Percentiles rank a stretch among this genome's conserved stretches.
These are phyloP conservation scores for Popillia japonica DNA, from an alignment of 1,140 invertebrate species.

Conservation along the genomic window DNA sequence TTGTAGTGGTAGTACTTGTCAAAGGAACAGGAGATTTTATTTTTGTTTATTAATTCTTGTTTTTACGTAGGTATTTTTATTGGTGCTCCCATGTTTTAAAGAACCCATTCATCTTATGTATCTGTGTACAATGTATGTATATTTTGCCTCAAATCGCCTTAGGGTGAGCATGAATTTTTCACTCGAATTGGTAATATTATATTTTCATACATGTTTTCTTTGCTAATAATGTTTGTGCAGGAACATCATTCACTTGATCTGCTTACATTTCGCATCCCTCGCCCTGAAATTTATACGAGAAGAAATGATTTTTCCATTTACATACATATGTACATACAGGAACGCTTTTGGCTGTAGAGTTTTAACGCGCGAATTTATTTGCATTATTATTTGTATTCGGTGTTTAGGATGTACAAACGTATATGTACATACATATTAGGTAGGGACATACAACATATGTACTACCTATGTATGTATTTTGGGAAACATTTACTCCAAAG, in stretches of 20 bases:
- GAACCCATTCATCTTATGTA: background rate
- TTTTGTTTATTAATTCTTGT: no score
- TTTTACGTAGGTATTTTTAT: conserved; percentile 13
- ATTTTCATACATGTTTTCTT: conserved; percentile 28
- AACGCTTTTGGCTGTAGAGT: background rate
- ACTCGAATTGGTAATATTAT: conserved; percentile 24
- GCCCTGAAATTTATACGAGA: background rate
- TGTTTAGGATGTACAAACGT: no score
- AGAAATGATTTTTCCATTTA: conserved; percentile 25
- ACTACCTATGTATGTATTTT: no score
- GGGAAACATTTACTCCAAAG: no score
- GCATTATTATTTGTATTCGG: no score
- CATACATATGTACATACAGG: background rate
- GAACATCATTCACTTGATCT: conserved; percentile 24
- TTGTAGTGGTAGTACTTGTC: background rate
- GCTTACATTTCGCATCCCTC: conserved; percentile 28
- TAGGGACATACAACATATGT: no score
- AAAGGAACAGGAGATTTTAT: background rate
- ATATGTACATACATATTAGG: no score
- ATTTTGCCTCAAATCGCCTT: background rate
- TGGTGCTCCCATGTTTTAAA: conserved; percentile 20
- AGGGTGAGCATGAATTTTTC: conserved; percentile 26
- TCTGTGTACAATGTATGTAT: no score
- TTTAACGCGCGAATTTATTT: background rate
- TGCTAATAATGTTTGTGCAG: conserved; percentile 29